Evolutionary conservation across 2,888 invertebrate species (phyloP).

Genomic region (Resseliella maxima): DNA sequence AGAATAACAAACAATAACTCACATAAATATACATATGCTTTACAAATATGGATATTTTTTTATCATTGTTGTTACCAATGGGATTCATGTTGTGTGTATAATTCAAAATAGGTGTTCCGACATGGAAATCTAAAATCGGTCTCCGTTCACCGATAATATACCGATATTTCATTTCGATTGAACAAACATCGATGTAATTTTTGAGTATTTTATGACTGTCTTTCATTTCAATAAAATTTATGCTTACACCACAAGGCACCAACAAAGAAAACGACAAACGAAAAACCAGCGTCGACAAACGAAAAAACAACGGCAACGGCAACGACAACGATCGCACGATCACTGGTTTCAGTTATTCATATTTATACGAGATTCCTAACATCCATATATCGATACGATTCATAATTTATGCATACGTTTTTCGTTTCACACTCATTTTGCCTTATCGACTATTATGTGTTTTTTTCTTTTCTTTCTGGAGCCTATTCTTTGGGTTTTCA

Average conservation of each 20-base stretch:
- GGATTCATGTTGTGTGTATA: neutral
- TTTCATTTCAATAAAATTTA: slow-evolving; percentile 43
- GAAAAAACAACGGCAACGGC: neutral
- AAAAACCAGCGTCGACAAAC: neutral
- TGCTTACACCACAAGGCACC: neutral
- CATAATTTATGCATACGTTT: slow-evolving; percentile 27
- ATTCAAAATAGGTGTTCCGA: slow-evolving; percentile 11
- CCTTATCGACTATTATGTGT: neutral
- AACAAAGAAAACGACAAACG: neutral
- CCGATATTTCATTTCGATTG: slow-evolving; percentile 33
- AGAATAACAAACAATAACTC: slow-evolving; percentile 45
- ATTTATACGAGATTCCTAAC: neutral
- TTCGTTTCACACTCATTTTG: slow-evolving; percentile 24
- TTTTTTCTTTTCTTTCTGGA: slow-evolving; percentile 1
- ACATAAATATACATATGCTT: slow-evolving; percentile 53
- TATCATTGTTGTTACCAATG: slow-evolving; percentile 10
- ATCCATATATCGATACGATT: neutral
- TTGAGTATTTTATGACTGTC: neutral
- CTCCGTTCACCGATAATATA: neutral
- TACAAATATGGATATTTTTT: neutral
- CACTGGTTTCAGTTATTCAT: neutral
- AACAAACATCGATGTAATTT: slow-evolving; percentile 38
- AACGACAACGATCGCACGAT: neutral
- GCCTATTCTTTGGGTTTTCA: neutral
- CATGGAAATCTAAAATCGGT: neutral